These are phyloP conservation scores for Acanthosoma haemorrhoidale DNA, from an alignment of 2,888 invertebrate genomes.

Conservation along the genomic window DNA sequence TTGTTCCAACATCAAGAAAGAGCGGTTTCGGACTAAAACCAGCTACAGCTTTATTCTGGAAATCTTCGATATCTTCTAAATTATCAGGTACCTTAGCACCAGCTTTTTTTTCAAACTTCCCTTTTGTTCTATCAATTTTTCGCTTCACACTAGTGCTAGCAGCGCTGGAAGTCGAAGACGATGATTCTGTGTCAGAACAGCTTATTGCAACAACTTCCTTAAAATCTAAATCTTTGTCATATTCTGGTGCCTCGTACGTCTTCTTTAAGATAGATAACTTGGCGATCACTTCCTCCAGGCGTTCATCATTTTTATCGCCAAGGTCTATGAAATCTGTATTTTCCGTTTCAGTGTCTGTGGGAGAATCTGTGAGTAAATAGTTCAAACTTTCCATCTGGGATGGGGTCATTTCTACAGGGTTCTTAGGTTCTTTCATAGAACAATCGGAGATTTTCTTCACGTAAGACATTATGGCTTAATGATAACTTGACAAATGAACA, in stretches of 20 bases:
- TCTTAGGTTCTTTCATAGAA: neutral
- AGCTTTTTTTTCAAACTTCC: neutral
- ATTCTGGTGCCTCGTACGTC: neutral
- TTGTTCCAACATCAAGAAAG: neutral
- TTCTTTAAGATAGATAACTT: neutral
- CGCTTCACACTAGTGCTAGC: neutral
- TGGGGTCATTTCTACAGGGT: neutral
- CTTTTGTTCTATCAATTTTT: neutral
- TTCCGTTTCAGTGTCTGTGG: constrained; percentile 1
- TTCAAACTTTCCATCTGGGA: neutral
- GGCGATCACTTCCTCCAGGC: neutral
- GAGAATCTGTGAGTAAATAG: neutral
- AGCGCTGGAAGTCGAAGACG: neutral
- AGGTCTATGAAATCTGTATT: neutral
- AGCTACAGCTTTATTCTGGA: neutral
- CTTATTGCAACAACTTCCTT: neutral
- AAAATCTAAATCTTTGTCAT: neutral
- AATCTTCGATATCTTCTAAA: neutral
- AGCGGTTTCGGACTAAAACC: neutral
- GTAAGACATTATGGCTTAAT: too few species aligned
- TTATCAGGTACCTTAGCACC: neutral
- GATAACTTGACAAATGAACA: too few species aligned
- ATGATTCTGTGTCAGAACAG: neutral
- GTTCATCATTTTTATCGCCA: constrained; percentile 3
- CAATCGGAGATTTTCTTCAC: neutral